Evolutionary conservation across 2,888 invertebrate species (phyloP).

Genomic region (Aporophyla lueneburgensis): DNA sequence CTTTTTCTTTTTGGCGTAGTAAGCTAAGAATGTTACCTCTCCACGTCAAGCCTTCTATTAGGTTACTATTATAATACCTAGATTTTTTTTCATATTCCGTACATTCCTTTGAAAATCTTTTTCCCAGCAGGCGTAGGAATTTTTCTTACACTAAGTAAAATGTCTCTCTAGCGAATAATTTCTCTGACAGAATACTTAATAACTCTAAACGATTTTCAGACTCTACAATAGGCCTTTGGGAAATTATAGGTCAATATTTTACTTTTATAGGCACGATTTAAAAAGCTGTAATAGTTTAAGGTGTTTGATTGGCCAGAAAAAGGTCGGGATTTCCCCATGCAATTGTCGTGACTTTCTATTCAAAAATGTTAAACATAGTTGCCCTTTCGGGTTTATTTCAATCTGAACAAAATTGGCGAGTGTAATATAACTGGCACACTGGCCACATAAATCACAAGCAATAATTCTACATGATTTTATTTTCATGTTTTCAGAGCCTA

Average conservation of each 20-base stretch:
- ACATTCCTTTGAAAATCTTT: not conserved
- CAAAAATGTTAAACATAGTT: not conserved
- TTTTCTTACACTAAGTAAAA: too few relatives aligned
- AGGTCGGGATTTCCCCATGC: not conserved
- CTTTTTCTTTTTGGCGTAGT: too few relatives aligned
- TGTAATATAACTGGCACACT: too few relatives aligned
- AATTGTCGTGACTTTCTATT: not conserved
- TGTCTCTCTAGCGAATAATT: too few relatives aligned
- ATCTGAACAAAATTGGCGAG: too few relatives aligned
- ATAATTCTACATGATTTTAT: not conserved
- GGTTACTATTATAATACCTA: too few relatives aligned
- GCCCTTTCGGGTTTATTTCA: too few relatives aligned
- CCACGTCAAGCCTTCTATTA: too few relatives aligned
- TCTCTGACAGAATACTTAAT: constrained; percentile 6
- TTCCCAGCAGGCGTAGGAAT: too few relatives aligned
- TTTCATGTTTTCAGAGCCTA: too few relatives aligned
- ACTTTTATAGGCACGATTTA: constrained; percentile 14
- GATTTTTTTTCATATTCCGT: not conserved
- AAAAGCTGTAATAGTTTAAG: not conserved
- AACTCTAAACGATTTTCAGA: constrained; percentile 30
- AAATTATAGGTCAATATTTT: constrained; percentile 46
- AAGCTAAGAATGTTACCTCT: too few relatives aligned
- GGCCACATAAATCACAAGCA: not conserved
- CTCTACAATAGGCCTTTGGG: constrained; percentile 42
- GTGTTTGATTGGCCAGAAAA: not conserved